These are phyloP conservation scores for Halcyon smyrnensis DNA, from an alignment of 2,797 vertebrate species.

Conservation along the genomic window DNA sequence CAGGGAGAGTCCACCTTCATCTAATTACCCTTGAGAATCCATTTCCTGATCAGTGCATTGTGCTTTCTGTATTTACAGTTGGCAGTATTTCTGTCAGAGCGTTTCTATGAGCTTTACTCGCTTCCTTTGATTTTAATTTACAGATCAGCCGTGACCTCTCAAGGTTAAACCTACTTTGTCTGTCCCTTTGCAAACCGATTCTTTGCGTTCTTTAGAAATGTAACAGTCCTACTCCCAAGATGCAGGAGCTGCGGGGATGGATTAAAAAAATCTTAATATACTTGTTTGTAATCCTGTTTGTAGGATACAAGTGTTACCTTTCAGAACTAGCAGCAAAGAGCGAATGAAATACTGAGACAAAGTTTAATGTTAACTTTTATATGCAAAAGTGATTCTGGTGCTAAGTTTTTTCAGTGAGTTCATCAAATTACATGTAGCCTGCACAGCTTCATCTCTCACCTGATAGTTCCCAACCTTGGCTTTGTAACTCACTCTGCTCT, in stretches of 20 bases:
- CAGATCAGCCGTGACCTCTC: not conserved
- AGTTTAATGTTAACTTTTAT: not conserved
- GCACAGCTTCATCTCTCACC: not conserved
- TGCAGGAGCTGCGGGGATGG: fast-evolving
- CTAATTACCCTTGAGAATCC: not conserved
- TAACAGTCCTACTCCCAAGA: not conserved
- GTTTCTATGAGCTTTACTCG: not conserved
- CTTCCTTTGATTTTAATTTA: constrained; percentile 33
- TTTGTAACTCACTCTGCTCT: not conserved
- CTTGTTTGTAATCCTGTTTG: not conserved
- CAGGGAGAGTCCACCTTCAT: not conserved
- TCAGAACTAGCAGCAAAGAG: not conserved
- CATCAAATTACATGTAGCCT: not conserved
- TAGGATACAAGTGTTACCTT: not conserved
- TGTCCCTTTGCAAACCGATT: not conserved
- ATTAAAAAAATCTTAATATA: not conserved
- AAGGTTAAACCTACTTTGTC: constrained; percentile 37
- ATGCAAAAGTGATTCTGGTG: not conserved
- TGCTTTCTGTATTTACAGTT: not conserved
- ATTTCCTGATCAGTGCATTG: not conserved
- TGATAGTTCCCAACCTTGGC: not conserved
- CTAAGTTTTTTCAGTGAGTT: not conserved
- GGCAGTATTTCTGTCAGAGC: not conserved
- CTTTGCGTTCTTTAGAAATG: not conserved
- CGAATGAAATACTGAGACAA: not conserved